Conservation (phyloP, 2,888 invertebrate species). For the Schizaphis graminum region DNA sequence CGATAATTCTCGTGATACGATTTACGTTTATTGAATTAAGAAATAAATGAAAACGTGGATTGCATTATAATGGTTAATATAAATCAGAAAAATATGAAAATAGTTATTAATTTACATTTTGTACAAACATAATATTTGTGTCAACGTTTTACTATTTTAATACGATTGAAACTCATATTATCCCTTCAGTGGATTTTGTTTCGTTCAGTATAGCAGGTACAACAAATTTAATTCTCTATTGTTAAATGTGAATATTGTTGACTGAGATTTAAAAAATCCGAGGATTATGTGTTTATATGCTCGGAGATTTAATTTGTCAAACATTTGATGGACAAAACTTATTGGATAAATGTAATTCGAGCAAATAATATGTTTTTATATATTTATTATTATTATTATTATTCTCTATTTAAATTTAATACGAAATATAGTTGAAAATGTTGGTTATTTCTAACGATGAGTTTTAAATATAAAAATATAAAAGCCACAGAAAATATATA, state of each 20-base stretch:
- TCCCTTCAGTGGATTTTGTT: background rate
- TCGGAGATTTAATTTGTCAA: constrained; percentile 24
- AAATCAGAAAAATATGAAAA: background rate
- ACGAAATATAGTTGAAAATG: background rate
- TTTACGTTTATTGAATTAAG: constrained; percentile 1
- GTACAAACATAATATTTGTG: background rate
- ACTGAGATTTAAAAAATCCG: background rate
- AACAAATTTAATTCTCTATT: background rate
- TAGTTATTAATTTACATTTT: background rate
- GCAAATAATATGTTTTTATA: background rate
- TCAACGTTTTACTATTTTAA: background rate
- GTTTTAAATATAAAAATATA: constrained; percentile 8
- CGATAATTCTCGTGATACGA: background rate
- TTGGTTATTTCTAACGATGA: background rate
- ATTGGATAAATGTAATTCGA: background rate
- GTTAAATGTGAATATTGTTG: background rate
- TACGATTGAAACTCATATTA: background rate
- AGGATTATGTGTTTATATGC: constrained; percentile 1
- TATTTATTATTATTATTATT: background rate
- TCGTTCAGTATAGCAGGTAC: background rate
- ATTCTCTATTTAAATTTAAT: background rate
- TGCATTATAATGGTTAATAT: background rate
- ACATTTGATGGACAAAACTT: background rate
- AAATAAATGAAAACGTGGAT: background rate
- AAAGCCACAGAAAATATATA: background rate